Evolutionary conservation across 2,797 vertebrate species (phyloP).

Genomic region (Chiloscyllium punctatum): DNA sequence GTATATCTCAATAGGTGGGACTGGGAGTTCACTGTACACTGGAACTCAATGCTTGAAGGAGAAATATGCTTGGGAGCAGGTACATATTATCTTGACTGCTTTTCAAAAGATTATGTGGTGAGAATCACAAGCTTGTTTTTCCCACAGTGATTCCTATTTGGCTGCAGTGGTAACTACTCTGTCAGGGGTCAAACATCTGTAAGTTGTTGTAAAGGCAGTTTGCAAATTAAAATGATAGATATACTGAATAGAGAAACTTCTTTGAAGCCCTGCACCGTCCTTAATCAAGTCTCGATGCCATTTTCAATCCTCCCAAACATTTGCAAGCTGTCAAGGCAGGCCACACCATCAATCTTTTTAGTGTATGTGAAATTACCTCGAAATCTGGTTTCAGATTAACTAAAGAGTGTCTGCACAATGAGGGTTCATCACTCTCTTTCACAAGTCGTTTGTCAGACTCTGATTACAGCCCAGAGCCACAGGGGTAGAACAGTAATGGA

Average conservation of each 20-base stretch:
- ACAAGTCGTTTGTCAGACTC: slow-evolving; percentile 55
- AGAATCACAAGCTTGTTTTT: slow-evolving; percentile 27
- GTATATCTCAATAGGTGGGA: slow-evolving; percentile 27
- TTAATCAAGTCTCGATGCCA: slow-evolving; percentile 47
- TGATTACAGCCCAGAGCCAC: slow-evolving; percentile 48
- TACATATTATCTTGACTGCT: slow-evolving; percentile 30
- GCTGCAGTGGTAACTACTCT: slow-evolving; percentile 63
- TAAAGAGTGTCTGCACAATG: slow-evolving; percentile 57
- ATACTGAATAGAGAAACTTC: slow-evolving; percentile 53
- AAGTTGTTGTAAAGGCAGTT: slow-evolving; percentile 54
- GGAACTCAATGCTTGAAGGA: slow-evolving; percentile 20
- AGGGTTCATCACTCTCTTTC: slow-evolving; percentile 53
- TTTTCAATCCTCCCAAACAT: slow-evolving; percentile 53
- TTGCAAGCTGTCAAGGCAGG: slow-evolving; percentile 56
- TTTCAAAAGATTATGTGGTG: slow-evolving; percentile 9
- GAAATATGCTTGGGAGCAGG: slow-evolving; percentile 22
- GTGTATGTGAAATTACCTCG: slow-evolving; percentile 51
- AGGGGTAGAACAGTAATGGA: slow-evolving; percentile 39
- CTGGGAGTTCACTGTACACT: slow-evolving; percentile 18
- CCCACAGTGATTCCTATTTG: slow-evolving; percentile 48
- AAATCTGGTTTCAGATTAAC: slow-evolving; percentile 64
- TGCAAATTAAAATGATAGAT: slow-evolving; percentile 64
- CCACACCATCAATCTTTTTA: slow-evolving; percentile 53
- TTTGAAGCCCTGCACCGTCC: slow-evolving; percentile 54
- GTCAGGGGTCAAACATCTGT: slow-evolving; percentile 63